phyloP scores from a whole-genome alignment of 2,888 invertebrate species.

The Agriopis marginaria region DNA sequence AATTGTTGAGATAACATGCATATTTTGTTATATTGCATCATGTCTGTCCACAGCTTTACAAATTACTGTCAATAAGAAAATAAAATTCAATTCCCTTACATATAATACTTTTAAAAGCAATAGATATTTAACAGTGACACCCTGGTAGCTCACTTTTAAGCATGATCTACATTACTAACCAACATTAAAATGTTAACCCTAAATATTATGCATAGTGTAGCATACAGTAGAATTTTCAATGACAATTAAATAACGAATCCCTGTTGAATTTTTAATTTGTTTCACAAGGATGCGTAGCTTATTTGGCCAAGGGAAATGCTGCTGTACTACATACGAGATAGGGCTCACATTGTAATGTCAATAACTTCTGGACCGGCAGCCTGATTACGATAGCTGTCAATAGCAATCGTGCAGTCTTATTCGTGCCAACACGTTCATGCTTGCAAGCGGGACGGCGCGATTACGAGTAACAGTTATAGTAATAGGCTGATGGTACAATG shows the following conservation, averaged over 20 bases:
- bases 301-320: background rate
- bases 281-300: background rate
- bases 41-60: conserved; percentile 8
- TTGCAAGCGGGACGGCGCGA: too few species aligned
- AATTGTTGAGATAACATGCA: background rate
- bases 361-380: background rate
- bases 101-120: conserved; percentile 3
- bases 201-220: background rate
- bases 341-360: background rate
- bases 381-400: conserved; percentile 2
- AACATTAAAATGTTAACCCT: background rate
- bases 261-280: background rate
- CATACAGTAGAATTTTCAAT: background rate
- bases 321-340: background rate
- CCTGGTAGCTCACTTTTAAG: background rate
- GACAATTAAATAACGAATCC: background rate
- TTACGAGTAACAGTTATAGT: too few species aligned
- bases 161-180: background rate
- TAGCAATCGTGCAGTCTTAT: background rate
- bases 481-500: background rate
- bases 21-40: conserved; percentile 1
- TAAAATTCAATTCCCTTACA: conserved; percentile 4
- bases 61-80: conserved; percentile 14
- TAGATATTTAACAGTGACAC: background rate
- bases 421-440: too few species aligned